Evolutionary conservation across 2,113 vertebrate species (phyloP), one percentile per base, ranked within the genome.

Genomic region (Phylloscopus whistleri): DNA sequence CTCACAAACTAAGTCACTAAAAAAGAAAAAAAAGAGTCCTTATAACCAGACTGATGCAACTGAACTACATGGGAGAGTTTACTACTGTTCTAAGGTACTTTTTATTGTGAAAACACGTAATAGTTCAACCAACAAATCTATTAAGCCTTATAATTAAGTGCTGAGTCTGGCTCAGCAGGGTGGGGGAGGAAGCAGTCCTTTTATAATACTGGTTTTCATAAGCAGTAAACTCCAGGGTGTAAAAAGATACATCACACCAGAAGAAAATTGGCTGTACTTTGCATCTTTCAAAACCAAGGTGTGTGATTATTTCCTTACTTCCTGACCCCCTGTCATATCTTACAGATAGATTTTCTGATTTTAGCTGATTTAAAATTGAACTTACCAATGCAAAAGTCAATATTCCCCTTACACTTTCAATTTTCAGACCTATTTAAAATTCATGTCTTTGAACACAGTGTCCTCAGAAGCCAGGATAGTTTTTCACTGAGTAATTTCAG

Each of bases 341-440:
- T 53, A 68, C 24, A 41, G 84, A 96, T 91, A 92, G 88, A 94
- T 95, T 94, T 94, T 82, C 78, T 89, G 82, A 62, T 37, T 89
- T 78, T 1, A 84, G 51, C 16, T n/a, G 43, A 48, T 89, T 85
- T 91, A 46, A 91, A 87, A 92, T 66, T 89, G 87, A 97, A 87
- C 28, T 91, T 75, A 70, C 15, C 35, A 26, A 81, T 74, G 58
- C 35, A 72, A 62, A 94, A 95, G 91, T 95, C 93, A 95, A 96
- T 97, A 93, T 43, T 75, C 13, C 64, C 80, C 76, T 95, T 90
- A 81, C 49, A 37, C 41, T 85, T 77, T 44, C 63, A 82, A 74
- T 92, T 97, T 77, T 80, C 78, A 67, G 35, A 68, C 55, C 58
- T 90, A 66, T 92, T 94, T 94, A 92, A 92, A 94, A 96, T 68